Base-by-base conservation (phyloP, 2,113 vertebrate species). In the Aspiorhynchus laticeps region DNA sequence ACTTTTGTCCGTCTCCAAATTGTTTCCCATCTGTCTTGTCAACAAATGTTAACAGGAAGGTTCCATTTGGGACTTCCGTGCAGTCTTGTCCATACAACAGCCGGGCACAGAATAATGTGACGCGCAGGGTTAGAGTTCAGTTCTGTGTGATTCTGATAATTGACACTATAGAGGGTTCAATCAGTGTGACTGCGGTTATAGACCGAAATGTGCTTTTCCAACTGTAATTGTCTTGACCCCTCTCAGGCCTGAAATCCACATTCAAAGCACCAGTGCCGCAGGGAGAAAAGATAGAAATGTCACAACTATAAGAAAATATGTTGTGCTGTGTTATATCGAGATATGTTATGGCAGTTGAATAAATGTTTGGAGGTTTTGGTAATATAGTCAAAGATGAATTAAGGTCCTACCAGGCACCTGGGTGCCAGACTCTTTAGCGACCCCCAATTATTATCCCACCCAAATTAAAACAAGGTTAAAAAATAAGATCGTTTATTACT, bases 11-110 rank as follows among this genome's bases (percentile, higher is more conserved):
- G 86, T 92, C 87, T 89, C 88, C 91, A 92, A 91, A 91, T 86
- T 86, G 78, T 93, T 93, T 90, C 88, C 93, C 94, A 95, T 94
- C 95, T 95, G 95, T 92, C 90, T 92, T 88, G 80, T 85, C 87
- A 89, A 78, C 33, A 83, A 88, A 86, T 86, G 73, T 78, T 86
- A 88, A 86, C 84, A 86, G 87, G 80, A 86, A 67, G 61, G 75
- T 78, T 69, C 78, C 73, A 83, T 86, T 84, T 43, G 76, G 76
- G 26, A 77, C 28, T 87, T 53, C 33, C 31, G 31, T 61, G n/a
- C 51, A 59, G 28, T 51, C 77, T 4, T 48, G 77, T 81, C 51
- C 43, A 56, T 51, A 77, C 69, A 48, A 56, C 33, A 7, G 56
- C 33, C 26, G 76, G 65, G 74, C 17, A 12, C 53, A 69, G 71